Evolutionary conservation across 2,797 vertebrate species (phyloP), one percentile per base, ranked within the genome.

Genomic region (Melopsittacus undulatus): DNA sequence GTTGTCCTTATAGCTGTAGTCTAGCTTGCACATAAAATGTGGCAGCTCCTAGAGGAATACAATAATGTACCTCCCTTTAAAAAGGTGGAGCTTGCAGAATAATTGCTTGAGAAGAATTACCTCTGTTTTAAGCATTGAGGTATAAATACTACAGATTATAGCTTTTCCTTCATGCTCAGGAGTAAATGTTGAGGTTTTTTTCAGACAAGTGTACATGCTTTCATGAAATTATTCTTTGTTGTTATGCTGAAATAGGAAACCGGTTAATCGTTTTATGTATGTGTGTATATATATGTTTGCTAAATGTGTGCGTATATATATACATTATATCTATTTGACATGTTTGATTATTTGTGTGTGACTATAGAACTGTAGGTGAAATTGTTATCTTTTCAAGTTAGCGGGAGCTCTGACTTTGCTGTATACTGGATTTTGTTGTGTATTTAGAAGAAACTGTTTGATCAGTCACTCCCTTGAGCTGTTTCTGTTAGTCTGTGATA

Each of bases 251-350:
- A 76, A 74, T 57, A 36, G 21, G 26, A 74, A 91, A 66, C 8
- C 38, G 16, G 45, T 14, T 23, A 63, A n/a, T 36, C 14, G 22
- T 27, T 68, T 8, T 23, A 1, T 64, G 5, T 79, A 34, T 72
- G 4, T 74, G 5, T 46, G 21, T 46, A 12, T 56, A 36, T 11
- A 8, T 2, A 38, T 1, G 51, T 9, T 13, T 5, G 15, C 3
- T 83, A 48, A 73, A 40, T 27, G 36, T 13, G 5, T 43, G 4
- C 45, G 9, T 24, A 16, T 3, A 30, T 3, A 21, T 3, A 42
- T 3, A 43, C 1, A 56, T 23, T n/a, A 29, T 32, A 36, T 12
- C 5, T 40, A 19, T 74, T 40, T 75, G 32, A 59, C 17, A 30
- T 72, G 21, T 52, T 56, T 78, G 48, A n/a, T 91, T 62, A 74